Percentiles rank a stretch among this genome's conserved stretches.
phyloP scores from a whole-genome alignment of 2,113 vertebrate species.

The Anser brachyrhynchus region DNA sequence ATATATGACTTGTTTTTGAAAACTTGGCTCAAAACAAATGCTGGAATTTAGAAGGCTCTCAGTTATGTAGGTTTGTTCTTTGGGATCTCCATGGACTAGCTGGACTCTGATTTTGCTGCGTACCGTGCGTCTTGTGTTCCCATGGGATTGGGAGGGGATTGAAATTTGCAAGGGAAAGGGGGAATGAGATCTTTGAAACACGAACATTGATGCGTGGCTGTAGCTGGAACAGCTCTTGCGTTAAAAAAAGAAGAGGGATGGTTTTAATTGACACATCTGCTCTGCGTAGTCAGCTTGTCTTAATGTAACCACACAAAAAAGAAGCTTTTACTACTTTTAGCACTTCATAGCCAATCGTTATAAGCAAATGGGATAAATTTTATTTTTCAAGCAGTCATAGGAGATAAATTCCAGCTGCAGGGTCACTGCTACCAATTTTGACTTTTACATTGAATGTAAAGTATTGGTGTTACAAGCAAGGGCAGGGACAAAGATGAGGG shows the following conservation, averaged over 20 bases:
- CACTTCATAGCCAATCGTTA: slow-evolving; percentile 42
- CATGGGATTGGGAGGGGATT: slow-evolving; percentile 6
- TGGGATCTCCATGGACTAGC: background rate
- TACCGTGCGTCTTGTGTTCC: background rate
- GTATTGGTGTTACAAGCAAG: background rate
- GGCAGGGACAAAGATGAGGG: background rate
- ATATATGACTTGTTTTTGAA: background rate
- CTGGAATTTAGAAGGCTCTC: background rate
- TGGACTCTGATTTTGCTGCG: background rate
- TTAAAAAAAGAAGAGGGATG: slow-evolving; percentile 36
- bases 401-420: slow-evolving; percentile 53
- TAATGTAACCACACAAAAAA: slow-evolving; percentile 64
- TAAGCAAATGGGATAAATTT: slow-evolving; percentile 56
- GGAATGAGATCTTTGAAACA: background rate
- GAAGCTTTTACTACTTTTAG: slow-evolving; percentile 67
- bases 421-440: slow-evolving; percentile 53
- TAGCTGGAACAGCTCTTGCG: background rate
- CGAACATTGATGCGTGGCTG: background rate
- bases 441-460: background rate
- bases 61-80: background rate
- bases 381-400: slow-evolving; percentile 32
- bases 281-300: slow-evolving; percentile 69
- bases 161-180: background rate
- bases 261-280: slow-evolving; percentile 69
- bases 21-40: background rate